Conservation (phyloP, 2,113 vertebrate species). For the Apodemus sylvaticus region DNA sequence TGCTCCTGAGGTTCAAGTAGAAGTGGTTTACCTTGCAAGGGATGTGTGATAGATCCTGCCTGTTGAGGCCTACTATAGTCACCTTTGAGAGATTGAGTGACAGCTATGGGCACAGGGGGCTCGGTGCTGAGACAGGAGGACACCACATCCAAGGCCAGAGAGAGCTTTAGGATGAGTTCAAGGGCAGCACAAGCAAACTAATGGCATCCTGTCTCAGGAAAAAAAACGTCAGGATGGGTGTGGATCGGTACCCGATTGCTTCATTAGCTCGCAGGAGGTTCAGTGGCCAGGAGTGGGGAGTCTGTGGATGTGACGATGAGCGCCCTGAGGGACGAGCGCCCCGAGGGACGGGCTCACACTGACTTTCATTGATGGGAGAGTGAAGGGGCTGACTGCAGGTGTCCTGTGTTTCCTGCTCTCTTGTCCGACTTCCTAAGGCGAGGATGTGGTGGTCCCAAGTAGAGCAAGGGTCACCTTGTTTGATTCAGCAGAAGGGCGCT, state of each 20-base stretch:
- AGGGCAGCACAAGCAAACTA: background rate
- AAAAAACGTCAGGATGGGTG: background rate
- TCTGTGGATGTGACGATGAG: background rate
- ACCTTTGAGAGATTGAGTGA: background rate
- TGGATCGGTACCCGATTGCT: background rate
- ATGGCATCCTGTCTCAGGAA: background rate
- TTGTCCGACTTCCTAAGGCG: background rate
- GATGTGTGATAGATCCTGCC: background rate
- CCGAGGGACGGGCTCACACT: slow-evolving; percentile 5
- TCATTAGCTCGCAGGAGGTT: background rate
- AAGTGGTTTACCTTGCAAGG: background rate
- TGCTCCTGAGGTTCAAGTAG: slow-evolving; percentile 32
- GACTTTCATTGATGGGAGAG: slow-evolving; percentile 39
- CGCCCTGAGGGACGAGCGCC: too few species aligned
- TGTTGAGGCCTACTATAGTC: background rate
- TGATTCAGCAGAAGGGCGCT: background rate
- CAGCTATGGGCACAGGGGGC: background rate
- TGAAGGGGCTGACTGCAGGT: background rate
- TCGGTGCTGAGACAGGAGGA: background rate
- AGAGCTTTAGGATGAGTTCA: background rate
- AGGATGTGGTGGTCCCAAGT: background rate
- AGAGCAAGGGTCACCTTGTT: slow-evolving; percentile 39
- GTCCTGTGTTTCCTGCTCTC: slow-evolving; percentile 47
- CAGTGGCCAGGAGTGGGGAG: too few species aligned
- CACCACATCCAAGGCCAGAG: background rate